Conservation (phyloP, 2,888 invertebrate species). For the Ormyrus thymus region DNA sequence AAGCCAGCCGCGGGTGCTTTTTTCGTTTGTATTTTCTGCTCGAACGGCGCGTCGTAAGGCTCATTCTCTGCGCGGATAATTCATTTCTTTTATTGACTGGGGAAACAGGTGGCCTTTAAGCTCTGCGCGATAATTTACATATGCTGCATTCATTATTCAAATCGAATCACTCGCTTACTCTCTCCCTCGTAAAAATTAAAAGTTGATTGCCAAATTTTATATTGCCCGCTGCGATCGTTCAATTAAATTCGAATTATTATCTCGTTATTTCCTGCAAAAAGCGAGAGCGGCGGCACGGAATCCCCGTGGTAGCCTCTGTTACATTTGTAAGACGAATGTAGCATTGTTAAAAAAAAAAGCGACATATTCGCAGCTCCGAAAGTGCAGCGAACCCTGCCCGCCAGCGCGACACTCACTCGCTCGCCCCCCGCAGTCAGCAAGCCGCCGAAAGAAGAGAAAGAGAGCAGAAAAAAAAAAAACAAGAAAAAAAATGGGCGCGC, state of each 20-base stretch:
- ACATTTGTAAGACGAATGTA: neutral
- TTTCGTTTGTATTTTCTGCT: no score
- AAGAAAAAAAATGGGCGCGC: conserved; percentile 38
- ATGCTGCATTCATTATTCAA: conserved; percentile 13
- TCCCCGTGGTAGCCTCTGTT: no score
- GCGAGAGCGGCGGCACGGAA: no score
- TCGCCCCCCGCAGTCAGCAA: conserved; percentile 14
- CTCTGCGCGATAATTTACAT: conserved; percentile 12
- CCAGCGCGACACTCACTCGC: neutral
- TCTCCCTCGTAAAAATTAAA: no score
- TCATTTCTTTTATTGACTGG: conserved; percentile 34
- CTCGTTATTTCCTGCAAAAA: no score
- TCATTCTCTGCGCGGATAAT: neutral
- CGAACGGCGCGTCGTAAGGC: neutral
- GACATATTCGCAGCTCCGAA: neutral
- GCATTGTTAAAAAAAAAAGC: conserved; percentile 11
- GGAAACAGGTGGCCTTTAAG: neutral
- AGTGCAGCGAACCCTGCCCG: neutral
- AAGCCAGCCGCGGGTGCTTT: no score
- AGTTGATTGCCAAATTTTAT: no score
- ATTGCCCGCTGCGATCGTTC: no score
- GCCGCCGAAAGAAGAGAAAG: conserved; percentile 10
- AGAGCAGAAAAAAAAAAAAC: conserved; percentile 29
- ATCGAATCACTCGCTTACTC: no score
- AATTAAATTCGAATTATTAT: conserved; percentile 15